Evolutionary conservation across 2,797 vertebrate species (phyloP).

Genomic region (Sitta carolinensis): DNA sequence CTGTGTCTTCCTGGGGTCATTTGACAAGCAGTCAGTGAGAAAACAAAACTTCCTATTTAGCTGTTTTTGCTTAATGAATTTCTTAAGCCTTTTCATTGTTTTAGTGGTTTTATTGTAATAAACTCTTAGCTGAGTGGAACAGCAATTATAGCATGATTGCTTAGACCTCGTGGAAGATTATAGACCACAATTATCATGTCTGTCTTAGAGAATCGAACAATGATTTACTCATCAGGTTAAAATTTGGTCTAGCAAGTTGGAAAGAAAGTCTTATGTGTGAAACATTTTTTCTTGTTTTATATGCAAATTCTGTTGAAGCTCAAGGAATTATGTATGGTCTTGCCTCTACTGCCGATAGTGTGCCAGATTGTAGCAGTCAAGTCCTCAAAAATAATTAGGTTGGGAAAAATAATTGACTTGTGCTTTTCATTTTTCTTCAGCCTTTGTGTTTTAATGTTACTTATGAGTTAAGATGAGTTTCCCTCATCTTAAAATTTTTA

Average conservation of each 20-base stretch:
- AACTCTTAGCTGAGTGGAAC: conserved; percentile 13
- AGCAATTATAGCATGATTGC: conserved; percentile 20
- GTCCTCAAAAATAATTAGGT: not conserved
- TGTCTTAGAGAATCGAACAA: not conserved
- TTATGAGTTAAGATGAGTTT: not conserved
- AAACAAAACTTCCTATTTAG: conserved; percentile 4
- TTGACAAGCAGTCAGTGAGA: not conserved
- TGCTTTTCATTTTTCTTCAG: not conserved
- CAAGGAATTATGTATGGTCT: not conserved
- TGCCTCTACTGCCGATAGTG: not conserved
- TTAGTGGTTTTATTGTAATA: not conserved
- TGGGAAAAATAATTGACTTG: fast-evolving
- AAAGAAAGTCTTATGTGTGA: not conserved
- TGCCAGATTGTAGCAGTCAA: not conserved
- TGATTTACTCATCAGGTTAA: not conserved
- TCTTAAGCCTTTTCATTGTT: conserved; percentile 3
- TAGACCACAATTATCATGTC: not conserved
- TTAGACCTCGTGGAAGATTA: not conserved
- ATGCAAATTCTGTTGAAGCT: not conserved
- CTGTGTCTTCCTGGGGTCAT: not conserved
- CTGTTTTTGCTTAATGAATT: not conserved
- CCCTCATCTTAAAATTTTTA: not conserved
- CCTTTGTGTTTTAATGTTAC: not conserved
- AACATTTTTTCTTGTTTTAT: not conserved
- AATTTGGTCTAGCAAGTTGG: not conserved